Conservation (phyloP, 2,797 vertebrate species). For the Tiaroga cobitis region DNA sequence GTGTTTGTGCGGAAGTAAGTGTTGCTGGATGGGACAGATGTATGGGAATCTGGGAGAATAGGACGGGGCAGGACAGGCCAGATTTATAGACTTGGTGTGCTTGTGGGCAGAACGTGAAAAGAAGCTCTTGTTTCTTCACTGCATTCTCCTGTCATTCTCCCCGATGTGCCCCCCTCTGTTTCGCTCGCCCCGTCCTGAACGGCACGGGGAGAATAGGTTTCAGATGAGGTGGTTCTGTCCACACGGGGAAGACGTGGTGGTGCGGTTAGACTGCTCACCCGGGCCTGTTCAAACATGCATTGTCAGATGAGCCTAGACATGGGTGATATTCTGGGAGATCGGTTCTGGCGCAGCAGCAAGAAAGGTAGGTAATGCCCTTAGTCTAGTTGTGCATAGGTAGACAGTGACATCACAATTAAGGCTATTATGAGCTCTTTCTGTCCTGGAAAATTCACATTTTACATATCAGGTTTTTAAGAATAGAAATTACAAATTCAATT, state of each 20-base stretch:
- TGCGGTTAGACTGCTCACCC: constrained; percentile 18
- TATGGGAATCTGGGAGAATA: constrained; percentile 64
- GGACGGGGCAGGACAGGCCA: constrained; percentile 67
- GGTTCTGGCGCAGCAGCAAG: constrained; percentile 81
- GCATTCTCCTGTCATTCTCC: constrained; percentile 57
- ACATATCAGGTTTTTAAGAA: not conserved
- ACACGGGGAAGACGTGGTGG: constrained; percentile 35
- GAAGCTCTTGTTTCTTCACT: constrained; percentile 76
- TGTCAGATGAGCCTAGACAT: constrained; percentile 61
- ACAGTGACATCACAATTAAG: not conserved
- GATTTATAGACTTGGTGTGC: constrained; percentile 78
- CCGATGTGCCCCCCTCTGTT: constrained; percentile 57
- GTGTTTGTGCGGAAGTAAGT: constrained; percentile 67
- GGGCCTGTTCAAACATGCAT: constrained; percentile 45
- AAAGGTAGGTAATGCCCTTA: constrained; percentile 76
- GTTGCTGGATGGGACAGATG: constrained; percentile 61
- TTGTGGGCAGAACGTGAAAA: constrained; percentile 77
- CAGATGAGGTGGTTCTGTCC: constrained; percentile 57
- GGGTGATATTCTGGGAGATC: constrained; percentile 79
- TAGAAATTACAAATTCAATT: not conserved
- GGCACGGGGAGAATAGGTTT: constrained; percentile 58
- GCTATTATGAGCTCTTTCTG: not conserved
- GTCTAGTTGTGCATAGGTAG: not conserved
- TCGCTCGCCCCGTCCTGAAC: constrained; percentile 59
- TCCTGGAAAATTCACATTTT: not conserved